A percentile compares a stretch with the other conserved stretches of the same genome.
Evolutionary conservation across 2,888 invertebrate species (phyloP).

Genomic region (Stenichneumon culpator): DNA sequence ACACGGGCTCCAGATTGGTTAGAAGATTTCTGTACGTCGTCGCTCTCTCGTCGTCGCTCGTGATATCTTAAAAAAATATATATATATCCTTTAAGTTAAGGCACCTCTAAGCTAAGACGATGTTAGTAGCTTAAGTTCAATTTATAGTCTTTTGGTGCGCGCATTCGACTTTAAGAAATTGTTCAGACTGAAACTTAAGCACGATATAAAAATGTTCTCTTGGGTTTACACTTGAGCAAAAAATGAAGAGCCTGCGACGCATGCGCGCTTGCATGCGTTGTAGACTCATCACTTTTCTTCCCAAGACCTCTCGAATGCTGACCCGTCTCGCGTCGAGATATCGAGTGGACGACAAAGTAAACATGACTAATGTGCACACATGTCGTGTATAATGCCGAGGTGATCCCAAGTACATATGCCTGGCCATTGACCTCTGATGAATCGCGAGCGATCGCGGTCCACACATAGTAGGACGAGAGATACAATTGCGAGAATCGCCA

Average conservation of each 20-base stretch:
- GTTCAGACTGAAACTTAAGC: background rate
- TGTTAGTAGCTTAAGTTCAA: too few species aligned
- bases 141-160: background rate
- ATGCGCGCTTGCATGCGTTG: background rate
- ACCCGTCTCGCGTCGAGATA: constrained; percentile 24
- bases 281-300: background rate
- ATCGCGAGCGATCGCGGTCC: constrained; percentile 49
- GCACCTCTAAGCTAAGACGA: too few species aligned
- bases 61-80: constrained; percentile 83
- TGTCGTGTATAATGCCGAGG: background rate
- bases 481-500: constrained; percentile 64
- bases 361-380: constrained; percentile 23
- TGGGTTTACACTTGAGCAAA: background rate
- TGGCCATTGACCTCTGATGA: constrained; percentile 60
- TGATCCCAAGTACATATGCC: constrained; percentile 19
- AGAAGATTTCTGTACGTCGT: constrained; percentile 89
- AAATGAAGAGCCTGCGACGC: background rate
- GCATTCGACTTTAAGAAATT: background rate
- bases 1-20: constrained; percentile 90
- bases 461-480: constrained; percentile 52
- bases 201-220: background rate
- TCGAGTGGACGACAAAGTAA: constrained; percentile 35
- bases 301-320: constrained; percentile 19
- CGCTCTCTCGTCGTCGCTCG: constrained; percentile 86
- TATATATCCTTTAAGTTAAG: too few species aligned